Percentiles rank a stretch among this genome's conserved stretches.
These are phyloP conservation scores for Odobenus rosmarus DNA, from an alignment of 2,113 vertebrate species.

Conservation along the genomic window DNA sequence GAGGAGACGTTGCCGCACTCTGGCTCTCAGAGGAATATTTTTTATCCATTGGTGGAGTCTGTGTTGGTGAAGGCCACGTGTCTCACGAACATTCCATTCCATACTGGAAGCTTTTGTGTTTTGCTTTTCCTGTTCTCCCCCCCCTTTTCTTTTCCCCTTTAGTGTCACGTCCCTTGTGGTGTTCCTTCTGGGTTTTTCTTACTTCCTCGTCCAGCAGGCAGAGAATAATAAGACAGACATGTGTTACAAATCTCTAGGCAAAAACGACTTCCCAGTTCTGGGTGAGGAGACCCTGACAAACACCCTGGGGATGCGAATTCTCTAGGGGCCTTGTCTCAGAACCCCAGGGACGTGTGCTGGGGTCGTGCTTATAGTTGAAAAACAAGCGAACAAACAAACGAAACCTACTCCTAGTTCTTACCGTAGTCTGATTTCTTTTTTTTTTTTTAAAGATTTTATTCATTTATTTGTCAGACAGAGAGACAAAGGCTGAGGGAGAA, in stretches of 20 bases:
- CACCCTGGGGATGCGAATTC: rapidly evolving
- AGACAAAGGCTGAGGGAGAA: neutral
- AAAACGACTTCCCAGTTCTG: neutral
- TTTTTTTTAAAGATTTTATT: neutral
- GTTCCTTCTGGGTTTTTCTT: neutral
- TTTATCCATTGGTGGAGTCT: neutral
- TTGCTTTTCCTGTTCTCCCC: neutral
- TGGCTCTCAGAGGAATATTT: neutral
- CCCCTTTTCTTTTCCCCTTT: neutral
- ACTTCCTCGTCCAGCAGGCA: neutral
- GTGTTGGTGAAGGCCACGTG: rapidly evolving
- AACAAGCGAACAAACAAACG: neutral
- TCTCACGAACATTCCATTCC: neutral
- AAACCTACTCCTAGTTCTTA: neutral
- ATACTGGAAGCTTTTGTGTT: rapidly evolving
- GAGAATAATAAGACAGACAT: neutral
- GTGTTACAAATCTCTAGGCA: neutral
- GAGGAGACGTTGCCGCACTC: rapidly evolving
- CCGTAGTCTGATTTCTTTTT: neutral
- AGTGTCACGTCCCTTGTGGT: neutral
- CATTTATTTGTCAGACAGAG: neutral
- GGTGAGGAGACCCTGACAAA: neutral
- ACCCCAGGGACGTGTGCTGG: neutral
- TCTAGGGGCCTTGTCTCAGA: rapidly evolving
- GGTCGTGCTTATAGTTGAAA: neutral